A percentile compares a stretch with the other conserved stretches of the same genome.
These are phyloP conservation scores for Mantis religiosa DNA, from an alignment of 2,888 invertebrate genomes.

Conservation along the genomic window DNA sequence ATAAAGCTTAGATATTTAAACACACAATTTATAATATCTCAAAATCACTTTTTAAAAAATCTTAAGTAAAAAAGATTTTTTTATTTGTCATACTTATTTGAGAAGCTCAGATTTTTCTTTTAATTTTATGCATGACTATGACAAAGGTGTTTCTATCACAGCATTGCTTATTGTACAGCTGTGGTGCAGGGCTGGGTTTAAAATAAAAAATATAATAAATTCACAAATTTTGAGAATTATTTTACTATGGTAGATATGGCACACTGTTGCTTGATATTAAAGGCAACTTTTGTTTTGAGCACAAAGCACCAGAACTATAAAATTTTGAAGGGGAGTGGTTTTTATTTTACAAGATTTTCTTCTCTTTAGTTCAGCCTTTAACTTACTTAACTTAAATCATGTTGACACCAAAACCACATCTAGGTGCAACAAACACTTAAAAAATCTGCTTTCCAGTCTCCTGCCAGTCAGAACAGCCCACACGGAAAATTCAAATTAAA, in stretches of 20 bases:
- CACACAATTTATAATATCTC: background rate
- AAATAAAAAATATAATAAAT: background rate
- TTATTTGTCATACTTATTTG: background rate
- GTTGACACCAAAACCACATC: slow-evolving; percentile 29
- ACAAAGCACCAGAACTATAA: background rate
- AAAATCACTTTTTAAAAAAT: background rate
- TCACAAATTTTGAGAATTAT: background rate
- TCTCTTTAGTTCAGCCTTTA: slow-evolving; percentile 1
- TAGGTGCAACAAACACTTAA: slow-evolving; percentile 29
- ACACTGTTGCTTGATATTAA: background rate
- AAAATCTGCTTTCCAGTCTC: slow-evolving; percentile 25
- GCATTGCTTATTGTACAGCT: background rate
- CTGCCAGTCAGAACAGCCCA: slow-evolving; percentile 27
- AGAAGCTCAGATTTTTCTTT: background rate
- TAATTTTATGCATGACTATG: background rate
- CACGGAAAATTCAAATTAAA: slow-evolving; percentile 20
- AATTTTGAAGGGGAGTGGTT: background rate
- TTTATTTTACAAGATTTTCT: background rate
- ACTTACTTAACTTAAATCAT: slow-evolving; percentile 16
- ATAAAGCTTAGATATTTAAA: background rate
- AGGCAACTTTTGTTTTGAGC: background rate
- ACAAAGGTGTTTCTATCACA: background rate
- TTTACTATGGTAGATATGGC: background rate
- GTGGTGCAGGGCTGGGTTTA: background rate
- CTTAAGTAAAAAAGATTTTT: background rate